Base-by-base conservation (phyloP, 2,113 vertebrate genomes). In the Prionailurus viverrinus region DNA sequence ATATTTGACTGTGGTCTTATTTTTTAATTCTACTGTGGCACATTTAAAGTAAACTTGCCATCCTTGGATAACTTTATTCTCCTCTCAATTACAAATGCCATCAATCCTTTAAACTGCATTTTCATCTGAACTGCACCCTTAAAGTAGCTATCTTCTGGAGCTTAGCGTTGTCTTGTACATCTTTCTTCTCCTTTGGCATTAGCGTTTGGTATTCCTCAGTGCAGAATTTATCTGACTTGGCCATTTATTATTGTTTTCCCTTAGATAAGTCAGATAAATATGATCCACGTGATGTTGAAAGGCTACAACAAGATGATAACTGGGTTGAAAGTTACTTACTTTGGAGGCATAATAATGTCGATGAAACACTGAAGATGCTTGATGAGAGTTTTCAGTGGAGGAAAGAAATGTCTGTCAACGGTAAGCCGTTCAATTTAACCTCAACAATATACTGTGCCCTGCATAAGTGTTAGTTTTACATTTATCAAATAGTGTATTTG, bases 321-420 rank as follows among this genome's bases (percentile, higher is more conserved):
- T 98, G 99, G 99, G 98, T 99, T 97, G 99, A 99, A 85, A 98
- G 98, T 85, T 99, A 99, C 95, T 98, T 99, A 78, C 45, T 96
- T 39, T 99, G 99, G 99, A 99, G 99, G 97, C 97, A 99, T 0
- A 98, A 99, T 96, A 97, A 99, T 31, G 93, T 99, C 61, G 99
- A 99, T 3, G 99, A 99, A 82, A 98, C 99, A 1, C 95, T 99
- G 95, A 99, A 99, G 98, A 99, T 99, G 99, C 99, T 99, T 21
- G 99, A 99, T 98, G 99, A 99, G 94, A 99, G 99, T 98, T 98
- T 99, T 93, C 99, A 99, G 58, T 99, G 99, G 99, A 99, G 99
- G 74, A 99, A 99, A 95, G 99, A 99, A 15, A 99, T 98, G 92
- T 96, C 98, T 5, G 95, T 99, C 82, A 99, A 99, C 91, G 99